These are phyloP conservation scores for Auanema sp. DNA, from an alignment of 2,888 invertebrate species.

Conservation along the genomic window DNA sequence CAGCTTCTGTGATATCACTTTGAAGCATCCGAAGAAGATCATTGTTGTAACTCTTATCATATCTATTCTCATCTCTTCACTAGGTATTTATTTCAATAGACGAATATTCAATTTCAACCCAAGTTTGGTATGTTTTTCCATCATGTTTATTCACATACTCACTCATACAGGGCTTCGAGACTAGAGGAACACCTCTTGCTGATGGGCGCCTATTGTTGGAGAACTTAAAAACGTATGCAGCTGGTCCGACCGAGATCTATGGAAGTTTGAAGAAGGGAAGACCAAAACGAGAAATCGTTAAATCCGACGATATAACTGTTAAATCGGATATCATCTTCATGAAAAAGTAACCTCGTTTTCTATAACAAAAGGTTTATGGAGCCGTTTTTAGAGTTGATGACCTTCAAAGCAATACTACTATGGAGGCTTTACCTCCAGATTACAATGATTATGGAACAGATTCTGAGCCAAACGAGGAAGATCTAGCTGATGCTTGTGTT, in stretches of 20 bases:
- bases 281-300: constrained; percentile 19
- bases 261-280: constrained; percentile 3
- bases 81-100: constrained; percentile 24
- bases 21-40: constrained; percentile 22
- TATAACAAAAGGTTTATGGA: not conserved
- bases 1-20: constrained; percentile 29
- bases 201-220: constrained; percentile 30
- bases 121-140: constrained; percentile 21
- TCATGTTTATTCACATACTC: not conserved
- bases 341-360: constrained; percentile 4
- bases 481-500: constrained; percentile 38
- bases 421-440: constrained; percentile 31
- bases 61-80: constrained; percentile 24
- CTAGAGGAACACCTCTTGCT: constrained; percentile 36
- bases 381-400: not conserved
- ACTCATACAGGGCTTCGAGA: constrained; percentile 47
- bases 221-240: constrained; percentile 21
- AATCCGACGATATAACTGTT: constrained; percentile 25
- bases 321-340: constrained; percentile 11
- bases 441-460: constrained; percentile 47
- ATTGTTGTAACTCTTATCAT: constrained; percentile 26
- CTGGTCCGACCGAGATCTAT: constrained; percentile 15
- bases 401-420: not conserved
- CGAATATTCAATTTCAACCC: constrained; percentile 38
- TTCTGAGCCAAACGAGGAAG: constrained; percentile 30